phyloP scores from a whole-genome alignment of 1,140 invertebrate genomes.

The Portunus trituberculatus region DNA sequence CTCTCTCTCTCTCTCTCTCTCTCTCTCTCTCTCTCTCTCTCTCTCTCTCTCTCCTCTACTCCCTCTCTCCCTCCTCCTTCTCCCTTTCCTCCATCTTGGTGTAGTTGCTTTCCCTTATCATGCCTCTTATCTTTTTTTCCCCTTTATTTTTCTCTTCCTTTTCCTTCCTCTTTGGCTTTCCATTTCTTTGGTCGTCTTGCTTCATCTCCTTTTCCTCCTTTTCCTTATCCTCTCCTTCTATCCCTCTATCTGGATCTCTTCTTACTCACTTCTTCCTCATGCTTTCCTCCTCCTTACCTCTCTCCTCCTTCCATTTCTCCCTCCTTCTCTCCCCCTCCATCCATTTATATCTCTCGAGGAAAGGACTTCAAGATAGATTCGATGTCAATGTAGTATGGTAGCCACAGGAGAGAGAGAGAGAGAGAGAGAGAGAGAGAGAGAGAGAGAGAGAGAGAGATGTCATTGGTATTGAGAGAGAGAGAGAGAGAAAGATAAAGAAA shows the following conservation, averaged over 20 bases:
- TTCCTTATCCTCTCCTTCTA: not conserved
- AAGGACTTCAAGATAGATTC: no score
- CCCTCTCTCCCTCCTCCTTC: not conserved
- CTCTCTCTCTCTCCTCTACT: not conserved
- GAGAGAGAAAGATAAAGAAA: no score
- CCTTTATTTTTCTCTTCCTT: not conserved
- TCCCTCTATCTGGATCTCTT: not conserved
- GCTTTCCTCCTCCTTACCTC: not conserved
- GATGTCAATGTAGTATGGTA: no score
- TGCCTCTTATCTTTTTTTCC: no score
- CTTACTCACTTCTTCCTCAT: not conserved
- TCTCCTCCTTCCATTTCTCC: not conserved
- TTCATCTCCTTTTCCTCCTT: not conserved
- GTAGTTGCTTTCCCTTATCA: no score
- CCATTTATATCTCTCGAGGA: not conserved
- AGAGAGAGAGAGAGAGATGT: constrained; percentile 37
- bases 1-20: not conserved
- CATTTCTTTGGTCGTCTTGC: not conserved
- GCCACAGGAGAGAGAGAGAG: not conserved
- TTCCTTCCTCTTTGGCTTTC: not conserved
- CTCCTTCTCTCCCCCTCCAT: not conserved
- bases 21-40: not conserved
- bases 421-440: constrained; percentile 42
- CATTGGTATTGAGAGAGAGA: no score
- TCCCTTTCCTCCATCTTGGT: no score